These are phyloP conservation scores for Synanthedon tipuliformis DNA, from an alignment of 2,888 invertebrate genomes.

Conservation along the genomic window DNA sequence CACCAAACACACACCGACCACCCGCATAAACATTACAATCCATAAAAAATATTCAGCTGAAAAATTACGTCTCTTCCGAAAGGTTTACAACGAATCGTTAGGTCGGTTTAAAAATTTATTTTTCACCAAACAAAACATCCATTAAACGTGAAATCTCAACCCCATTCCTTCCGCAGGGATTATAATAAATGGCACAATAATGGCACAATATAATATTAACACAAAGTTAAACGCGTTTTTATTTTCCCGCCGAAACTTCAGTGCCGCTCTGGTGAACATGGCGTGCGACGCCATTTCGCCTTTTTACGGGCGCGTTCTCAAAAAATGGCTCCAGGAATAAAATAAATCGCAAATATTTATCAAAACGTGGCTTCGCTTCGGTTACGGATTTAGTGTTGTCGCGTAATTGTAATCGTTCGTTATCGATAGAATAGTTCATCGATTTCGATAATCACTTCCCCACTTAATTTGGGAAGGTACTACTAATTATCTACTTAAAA, in stretches of 20 bases:
- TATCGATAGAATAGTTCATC: neutral
- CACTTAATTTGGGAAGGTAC: too few relatives aligned
- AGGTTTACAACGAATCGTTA: conserved; percentile 50
- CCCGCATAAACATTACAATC: conserved; percentile 16
- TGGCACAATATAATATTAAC: conserved; percentile 70
- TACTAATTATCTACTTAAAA: too few relatives aligned
- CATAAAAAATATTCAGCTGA: conserved; percentile 33
- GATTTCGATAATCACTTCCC: neutral
- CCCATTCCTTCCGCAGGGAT: conserved; percentile 64
- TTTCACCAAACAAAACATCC: conserved; percentile 64
- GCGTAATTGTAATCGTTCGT: neutral
- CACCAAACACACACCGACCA: conserved; percentile 5
- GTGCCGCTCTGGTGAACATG: conserved; percentile 39
- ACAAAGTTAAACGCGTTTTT: conserved; percentile 69
- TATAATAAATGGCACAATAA: conserved; percentile 69
- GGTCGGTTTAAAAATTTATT: conserved; percentile 46
- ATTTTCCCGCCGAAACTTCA: conserved; percentile 59
- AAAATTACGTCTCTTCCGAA: conserved; percentile 44
- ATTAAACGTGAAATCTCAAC: conserved; percentile 58
- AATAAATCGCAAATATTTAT: conserved; percentile 65
- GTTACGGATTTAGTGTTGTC: conserved; percentile 26
- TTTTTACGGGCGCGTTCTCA: conserved; percentile 43
- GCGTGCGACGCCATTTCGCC: conserved; percentile 41
- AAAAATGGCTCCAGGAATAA: conserved; percentile 53
- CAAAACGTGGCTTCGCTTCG: conserved; percentile 37